Conservation (phyloP, 2,113 vertebrate species). For the Amphilophus citrinellus region DNA sequence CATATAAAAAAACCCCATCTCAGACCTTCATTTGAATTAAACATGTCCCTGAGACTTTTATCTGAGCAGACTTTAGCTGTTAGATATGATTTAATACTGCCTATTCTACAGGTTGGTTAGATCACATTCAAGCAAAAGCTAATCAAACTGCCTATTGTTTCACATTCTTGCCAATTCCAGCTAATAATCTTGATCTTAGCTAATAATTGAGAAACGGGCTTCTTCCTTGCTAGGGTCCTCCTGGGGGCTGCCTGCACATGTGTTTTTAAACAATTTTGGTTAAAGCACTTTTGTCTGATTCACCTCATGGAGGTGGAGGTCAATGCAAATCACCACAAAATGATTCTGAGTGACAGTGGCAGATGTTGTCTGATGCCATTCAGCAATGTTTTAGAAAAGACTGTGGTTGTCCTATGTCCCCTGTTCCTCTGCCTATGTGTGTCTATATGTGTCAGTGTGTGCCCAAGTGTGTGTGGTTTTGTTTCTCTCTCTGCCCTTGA, state of each 20-base stretch:
- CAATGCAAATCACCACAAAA: slow-evolving; percentile 63
- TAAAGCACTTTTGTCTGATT: slow-evolving; percentile 37
- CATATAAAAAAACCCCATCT: not conserved
- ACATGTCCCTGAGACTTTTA: slow-evolving; percentile 14
- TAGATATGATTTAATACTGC: slow-evolving; percentile 52
- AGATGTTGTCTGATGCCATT: slow-evolving; percentile 76
- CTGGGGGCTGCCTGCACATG: not conserved
- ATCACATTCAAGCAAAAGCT: slow-evolving; percentile 31
- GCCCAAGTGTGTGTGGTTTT: slow-evolving; percentile 26
- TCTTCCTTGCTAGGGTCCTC: not conserved
- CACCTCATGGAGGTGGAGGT: slow-evolving; percentile 52
- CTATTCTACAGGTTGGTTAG: slow-evolving; percentile 35
- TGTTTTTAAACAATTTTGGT: slow-evolving; percentile 41
- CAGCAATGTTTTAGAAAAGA: slow-evolving; percentile 62
- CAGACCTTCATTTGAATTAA: slow-evolving; percentile 50
- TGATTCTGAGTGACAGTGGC: slow-evolving; percentile 67
- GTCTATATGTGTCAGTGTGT: slow-evolving; percentile 42
- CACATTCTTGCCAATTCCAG: slow-evolving; percentile 19
- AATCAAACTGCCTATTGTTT: slow-evolving; percentile 55
- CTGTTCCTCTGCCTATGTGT: slow-evolving; percentile 42
- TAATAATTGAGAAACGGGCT: slow-evolving; percentile 19
- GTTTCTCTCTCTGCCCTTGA: slow-evolving; percentile 79
- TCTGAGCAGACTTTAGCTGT: slow-evolving; percentile 16
- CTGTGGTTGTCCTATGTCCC: slow-evolving; percentile 13
- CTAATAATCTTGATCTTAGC: slow-evolving; percentile 51